phyloP scores from a whole-genome alignment of 2,113 vertebrate species.

The Puffinus mauretanicus region DNA sequence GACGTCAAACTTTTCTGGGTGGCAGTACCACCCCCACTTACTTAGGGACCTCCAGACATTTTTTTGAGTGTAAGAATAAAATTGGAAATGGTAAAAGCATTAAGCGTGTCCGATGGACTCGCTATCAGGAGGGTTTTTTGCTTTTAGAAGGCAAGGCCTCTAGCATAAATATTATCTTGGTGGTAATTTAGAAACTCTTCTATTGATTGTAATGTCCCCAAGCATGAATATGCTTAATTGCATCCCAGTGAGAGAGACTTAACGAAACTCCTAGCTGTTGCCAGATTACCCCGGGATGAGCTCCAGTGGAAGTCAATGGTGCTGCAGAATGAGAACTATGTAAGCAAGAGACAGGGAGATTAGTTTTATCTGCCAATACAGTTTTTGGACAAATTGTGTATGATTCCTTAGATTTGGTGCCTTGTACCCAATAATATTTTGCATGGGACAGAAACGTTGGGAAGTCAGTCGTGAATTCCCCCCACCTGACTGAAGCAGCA shows the following conservation, averaged over 20 bases:
- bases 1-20: background rate
- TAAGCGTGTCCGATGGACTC: slow-evolving; percentile 71
- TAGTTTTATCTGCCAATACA: slow-evolving; percentile 38
- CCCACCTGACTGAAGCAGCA: slow-evolving; percentile 16
- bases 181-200: background rate
- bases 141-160: slow-evolving; percentile 36
- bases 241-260: background rate
- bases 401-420: slow-evolving; percentile 69
- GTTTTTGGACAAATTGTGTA: slow-evolving; percentile 63
- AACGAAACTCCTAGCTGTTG: background rate
- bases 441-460: slow-evolving; percentile 49
- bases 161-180: background rate
- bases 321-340: background rate
- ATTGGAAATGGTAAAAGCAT: slow-evolving; percentile 30
- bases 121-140: slow-evolving; percentile 44
- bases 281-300: background rate
- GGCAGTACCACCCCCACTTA: background rate
- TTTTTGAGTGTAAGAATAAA: slow-evolving; percentile 30
- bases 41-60: slow-evolving; percentile 12
- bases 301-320: background rate
- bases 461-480: background rate
- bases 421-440: slow-evolving; percentile 65
- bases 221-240: slow-evolving; percentile 6
- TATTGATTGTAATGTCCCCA: slow-evolving; percentile 42
- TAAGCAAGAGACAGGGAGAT: background rate